These are phyloP conservation scores for Drosophila pandora DNA, from an alignment of 1,140 invertebrate species.

Conservation along the genomic window DNA sequence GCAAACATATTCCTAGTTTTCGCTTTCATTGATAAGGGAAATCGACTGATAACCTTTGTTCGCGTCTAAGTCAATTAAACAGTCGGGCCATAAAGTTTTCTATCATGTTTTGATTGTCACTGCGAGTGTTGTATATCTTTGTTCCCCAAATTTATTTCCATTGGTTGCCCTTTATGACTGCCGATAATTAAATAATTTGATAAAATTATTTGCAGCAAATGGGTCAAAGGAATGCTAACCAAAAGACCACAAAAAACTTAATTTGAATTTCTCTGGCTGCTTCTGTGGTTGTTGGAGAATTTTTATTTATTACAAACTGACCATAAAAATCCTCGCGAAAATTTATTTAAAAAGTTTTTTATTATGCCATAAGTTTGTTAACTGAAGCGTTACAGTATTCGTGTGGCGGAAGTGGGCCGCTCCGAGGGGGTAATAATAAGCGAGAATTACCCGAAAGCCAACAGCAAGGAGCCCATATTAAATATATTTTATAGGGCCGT, in stretches of 20 bases:
- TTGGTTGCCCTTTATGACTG: slow-evolving; percentile 3
- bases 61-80: slow-evolving; percentile 33
- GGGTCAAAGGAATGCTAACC: slow-evolving; percentile 3
- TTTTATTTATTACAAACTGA: slow-evolving; percentile 64
- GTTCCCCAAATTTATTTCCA: slow-evolving; percentile 9
- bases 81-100: slow-evolving; percentile 23
- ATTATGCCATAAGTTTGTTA: slow-evolving; percentile 61
- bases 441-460: slow-evolving; percentile 56
- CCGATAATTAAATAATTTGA: slow-evolving; percentile 8
- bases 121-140: background rate
- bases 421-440: slow-evolving; percentile 35
- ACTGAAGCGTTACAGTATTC: slow-evolving; percentile 67
- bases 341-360: slow-evolving; percentile 72
- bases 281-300: slow-evolving; percentile 23
- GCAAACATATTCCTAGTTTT: slow-evolving; percentile 24
- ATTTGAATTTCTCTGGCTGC: slow-evolving; percentile 34
- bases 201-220: background rate
- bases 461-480: slow-evolving; percentile 60
- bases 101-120: background rate
- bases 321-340: slow-evolving; percentile 53
- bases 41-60: slow-evolving; percentile 44
- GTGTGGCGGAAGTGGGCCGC: slow-evolving; percentile 23
- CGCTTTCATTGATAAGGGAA: slow-evolving; percentile 51
- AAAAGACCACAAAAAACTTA: slow-evolving; percentile 3
- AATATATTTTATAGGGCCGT: slow-evolving; percentile 53